These are phyloP conservation scores for Spatulosminthurus flaviceps DNA, from an alignment of 2,888 invertebrate species.

Conservation along the genomic window DNA sequence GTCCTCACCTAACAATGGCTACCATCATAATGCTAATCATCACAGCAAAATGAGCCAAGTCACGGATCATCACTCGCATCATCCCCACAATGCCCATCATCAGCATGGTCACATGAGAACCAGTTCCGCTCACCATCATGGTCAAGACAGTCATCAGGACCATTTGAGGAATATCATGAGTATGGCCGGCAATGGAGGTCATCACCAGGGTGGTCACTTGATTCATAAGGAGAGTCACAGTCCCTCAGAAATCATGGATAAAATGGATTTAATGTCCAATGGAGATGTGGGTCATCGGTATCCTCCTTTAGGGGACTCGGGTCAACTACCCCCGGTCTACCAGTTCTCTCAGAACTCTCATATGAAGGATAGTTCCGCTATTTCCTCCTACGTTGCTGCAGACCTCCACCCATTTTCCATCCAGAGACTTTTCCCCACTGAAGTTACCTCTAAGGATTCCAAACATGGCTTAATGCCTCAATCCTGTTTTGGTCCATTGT, in stretches of 20 bases:
- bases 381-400: slow-evolving; percentile 31
- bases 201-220: slow-evolving; percentile 52
- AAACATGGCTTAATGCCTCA: slow-evolving; percentile 61
- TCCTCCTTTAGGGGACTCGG: slow-evolving; percentile 44
- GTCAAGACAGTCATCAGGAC: slow-evolving; percentile 40
- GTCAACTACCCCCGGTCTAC: slow-evolving; percentile 46
- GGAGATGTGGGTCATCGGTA: slow-evolving; percentile 54
- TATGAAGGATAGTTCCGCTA: slow-evolving; percentile 44
- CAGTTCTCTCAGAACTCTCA: slow-evolving; percentile 45
- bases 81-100: slow-evolving; percentile 52
- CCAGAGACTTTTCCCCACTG: slow-evolving; percentile 87
- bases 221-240: slow-evolving; percentile 49
- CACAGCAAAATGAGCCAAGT: slow-evolving; percentile 47
- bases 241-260: slow-evolving; percentile 58
- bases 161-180: slow-evolving; percentile 50
- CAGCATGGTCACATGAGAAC: slow-evolving; percentile 49
- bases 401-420: slow-evolving; percentile 88
- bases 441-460: slow-evolving; percentile 65
- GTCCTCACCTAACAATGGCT: slow-evolving; percentile 54
- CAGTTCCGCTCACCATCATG: slow-evolving; percentile 46
- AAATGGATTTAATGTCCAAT: slow-evolving; percentile 57
- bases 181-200: slow-evolving; percentile 43
- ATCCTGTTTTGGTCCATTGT: slow-evolving; percentile 60
- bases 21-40: slow-evolving; percentile 51
- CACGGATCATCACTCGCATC: slow-evolving; percentile 31